Conservation (phyloP, 2,888 invertebrate species). For the Panopea generosa region DNA sequence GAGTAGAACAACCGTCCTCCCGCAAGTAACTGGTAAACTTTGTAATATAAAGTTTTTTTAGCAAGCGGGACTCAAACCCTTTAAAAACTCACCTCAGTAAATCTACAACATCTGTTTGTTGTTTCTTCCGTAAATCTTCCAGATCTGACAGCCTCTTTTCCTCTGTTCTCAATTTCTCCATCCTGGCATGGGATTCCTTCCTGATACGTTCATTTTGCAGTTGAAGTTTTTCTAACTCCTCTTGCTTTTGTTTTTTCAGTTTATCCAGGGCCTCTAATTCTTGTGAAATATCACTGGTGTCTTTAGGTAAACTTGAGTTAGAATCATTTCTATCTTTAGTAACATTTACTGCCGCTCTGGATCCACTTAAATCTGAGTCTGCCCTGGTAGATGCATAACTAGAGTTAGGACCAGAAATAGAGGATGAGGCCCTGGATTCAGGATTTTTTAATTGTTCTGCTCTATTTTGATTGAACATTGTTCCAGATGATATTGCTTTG, state of each 20-base stretch:
- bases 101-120: slow-evolving; percentile 79
- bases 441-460: slow-evolving; percentile 5
- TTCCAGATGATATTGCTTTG: slow-evolving; percentile 14
- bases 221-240: slow-evolving; percentile 59
- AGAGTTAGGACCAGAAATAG: slow-evolving; percentile 4
- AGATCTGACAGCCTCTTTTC: slow-evolving; percentile 59
- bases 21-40: too few relatives aligned
- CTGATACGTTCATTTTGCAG: slow-evolving; percentile 68
- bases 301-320: not conserved
- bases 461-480: slow-evolving; percentile 21
- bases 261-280: slow-evolving; percentile 64
- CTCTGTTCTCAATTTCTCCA: slow-evolving; percentile 84
- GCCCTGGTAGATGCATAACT: slow-evolving; percentile 15
- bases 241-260: slow-evolving; percentile 57
- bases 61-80: too few relatives aligned
- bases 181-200: slow-evolving; percentile 85
- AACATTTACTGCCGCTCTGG: not conserved
- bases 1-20: too few relatives aligned
- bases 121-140: slow-evolving; percentile 69
- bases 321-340: not conserved
- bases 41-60: too few relatives aligned
- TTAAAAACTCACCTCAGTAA: slow-evolving; percentile 71
- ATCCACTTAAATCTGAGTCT: slow-evolving; percentile 13
- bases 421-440: slow-evolving; percentile 6
- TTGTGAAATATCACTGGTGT: slow-evolving; percentile 45